Conservation (phyloP, 2,888 invertebrate genomes). For the Drosophila eohydei region DNA sequence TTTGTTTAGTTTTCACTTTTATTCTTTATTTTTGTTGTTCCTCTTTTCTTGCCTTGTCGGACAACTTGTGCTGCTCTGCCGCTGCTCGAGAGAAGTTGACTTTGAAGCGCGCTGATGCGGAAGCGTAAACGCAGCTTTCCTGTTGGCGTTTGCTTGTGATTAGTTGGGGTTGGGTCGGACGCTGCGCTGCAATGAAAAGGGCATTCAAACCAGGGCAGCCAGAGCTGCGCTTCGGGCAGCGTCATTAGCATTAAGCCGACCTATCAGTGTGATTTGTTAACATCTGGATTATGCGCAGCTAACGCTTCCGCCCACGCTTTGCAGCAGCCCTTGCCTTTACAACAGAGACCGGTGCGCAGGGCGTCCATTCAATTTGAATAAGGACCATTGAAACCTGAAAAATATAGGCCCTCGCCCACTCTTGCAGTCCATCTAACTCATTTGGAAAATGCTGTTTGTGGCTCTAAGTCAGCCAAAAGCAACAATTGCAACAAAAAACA, state of each 20-base stretch:
- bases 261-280: constrained; percentile 32
- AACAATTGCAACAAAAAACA: constrained; percentile 3
- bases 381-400: not conserved
- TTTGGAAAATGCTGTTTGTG: constrained; percentile 15
- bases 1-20: constrained; percentile 53
- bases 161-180: not conserved
- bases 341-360: not conserved
- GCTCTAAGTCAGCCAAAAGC: constrained; percentile 11
- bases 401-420: not conserved
- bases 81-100: constrained; percentile 24
- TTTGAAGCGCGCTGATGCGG: constrained; percentile 52
- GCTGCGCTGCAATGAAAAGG: constrained; percentile 3
- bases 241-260: constrained; percentile 35
- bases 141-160: constrained; percentile 1
- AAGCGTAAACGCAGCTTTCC: constrained; percentile 50
- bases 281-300: constrained; percentile 27
- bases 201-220: not conserved
- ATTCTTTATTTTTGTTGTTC: constrained; percentile 10
- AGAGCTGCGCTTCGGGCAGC: constrained; percentile 9
- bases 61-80: constrained; percentile 28
- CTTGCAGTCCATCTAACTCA: not conserved
- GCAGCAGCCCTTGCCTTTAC: not conserved
- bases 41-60: constrained; percentile 13
- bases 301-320: not conserved
- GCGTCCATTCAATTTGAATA: constrained; percentile 1